Conservation (phyloP, 2,797 vertebrate genomes). For the Erethizon dorsatum region DNA sequence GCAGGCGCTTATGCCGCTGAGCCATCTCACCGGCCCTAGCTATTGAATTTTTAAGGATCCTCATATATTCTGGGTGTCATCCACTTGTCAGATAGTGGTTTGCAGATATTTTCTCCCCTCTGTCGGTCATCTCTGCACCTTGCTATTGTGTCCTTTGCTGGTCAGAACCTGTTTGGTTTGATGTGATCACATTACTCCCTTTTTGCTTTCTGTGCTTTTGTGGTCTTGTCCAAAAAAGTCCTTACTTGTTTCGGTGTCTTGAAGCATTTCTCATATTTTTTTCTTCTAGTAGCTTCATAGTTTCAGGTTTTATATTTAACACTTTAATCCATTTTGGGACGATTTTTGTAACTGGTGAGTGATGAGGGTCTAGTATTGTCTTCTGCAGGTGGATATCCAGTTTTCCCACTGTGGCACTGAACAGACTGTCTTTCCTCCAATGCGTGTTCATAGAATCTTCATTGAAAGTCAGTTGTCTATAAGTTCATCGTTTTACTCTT, state of each 20-base stretch:
- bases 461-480: too few species aligned
- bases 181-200: neutral
- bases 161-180: neutral
- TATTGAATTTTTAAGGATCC: neutral
- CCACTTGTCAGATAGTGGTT: neutral
- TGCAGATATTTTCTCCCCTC: neutral
- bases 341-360: neutral
- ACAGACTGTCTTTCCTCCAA: neutral
- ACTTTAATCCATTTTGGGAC: neutral
- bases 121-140: neutral
- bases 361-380: too few species aligned
- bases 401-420: too few species aligned
- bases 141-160: neutral
- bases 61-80: neutral
- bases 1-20: too few species aligned
- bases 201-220: neutral
- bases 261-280: neutral
- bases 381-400: too few species aligned
- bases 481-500: too few species aligned
- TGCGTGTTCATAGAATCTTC: too few species aligned
- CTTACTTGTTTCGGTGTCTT: neutral
- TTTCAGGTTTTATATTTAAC: neutral
- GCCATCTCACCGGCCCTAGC: too few species aligned
- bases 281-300: neutral
- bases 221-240: neutral